These are phyloP conservation scores for Seriola quinqueradiata DNA, from an alignment of 2,113 vertebrate genomes.

Conservation along the genomic window DNA sequence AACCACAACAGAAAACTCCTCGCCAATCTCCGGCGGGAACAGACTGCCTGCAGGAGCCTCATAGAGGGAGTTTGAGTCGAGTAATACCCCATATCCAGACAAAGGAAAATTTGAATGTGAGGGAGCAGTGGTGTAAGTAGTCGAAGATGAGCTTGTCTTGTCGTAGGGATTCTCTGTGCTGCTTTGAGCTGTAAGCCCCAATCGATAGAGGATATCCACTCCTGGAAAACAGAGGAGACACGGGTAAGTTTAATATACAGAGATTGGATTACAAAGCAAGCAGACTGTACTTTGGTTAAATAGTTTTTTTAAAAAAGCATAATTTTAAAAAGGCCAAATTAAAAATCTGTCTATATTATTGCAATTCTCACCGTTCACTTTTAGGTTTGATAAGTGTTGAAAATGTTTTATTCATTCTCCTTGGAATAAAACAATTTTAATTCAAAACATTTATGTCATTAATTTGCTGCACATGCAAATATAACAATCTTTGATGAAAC, in stretches of 20 bases:
- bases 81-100: conserved; percentile 85
- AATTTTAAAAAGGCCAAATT: not conserved
- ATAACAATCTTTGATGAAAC: not conserved
- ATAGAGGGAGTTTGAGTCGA: conserved; percentile 84
- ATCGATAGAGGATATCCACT: conserved; percentile 92
- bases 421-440: not conserved
- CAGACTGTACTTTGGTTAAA: not conserved
- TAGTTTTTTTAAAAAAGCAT: not conserved
- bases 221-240: conserved; percentile 84
- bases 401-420: not conserved
- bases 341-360: not conserved
- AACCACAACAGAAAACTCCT: conserved; percentile 90
- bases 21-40: conserved; percentile 84
- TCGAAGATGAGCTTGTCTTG: conserved; percentile 73
- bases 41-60: conserved; percentile 85
- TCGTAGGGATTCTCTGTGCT: conserved; percentile 78
- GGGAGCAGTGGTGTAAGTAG: conserved; percentile 64
- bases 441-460: not conserved
- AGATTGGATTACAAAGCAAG: not conserved
- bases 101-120: conserved; percentile 81
- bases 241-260: not conserved
- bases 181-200: conserved; percentile 87
- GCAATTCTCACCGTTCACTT: not conserved
- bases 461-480: not conserved
- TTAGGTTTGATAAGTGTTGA: not conserved